Evolutionary conservation across 2,797 vertebrate genomes (phyloP).

Genomic region (Ceryle rudis): DNA sequence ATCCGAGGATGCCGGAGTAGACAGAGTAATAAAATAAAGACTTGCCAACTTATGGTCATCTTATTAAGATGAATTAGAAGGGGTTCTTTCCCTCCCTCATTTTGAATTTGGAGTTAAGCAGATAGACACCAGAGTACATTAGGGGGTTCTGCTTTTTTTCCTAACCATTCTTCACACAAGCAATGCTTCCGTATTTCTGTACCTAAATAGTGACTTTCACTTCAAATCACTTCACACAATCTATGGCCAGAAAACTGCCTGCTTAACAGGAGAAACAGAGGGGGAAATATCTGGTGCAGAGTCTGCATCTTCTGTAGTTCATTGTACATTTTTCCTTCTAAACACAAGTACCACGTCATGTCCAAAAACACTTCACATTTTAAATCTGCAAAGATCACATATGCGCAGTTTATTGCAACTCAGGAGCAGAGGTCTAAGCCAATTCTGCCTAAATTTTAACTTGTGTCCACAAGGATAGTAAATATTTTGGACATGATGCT

Average conservation of each 20-base stretch:
- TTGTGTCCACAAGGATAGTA: not conserved
- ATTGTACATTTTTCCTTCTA: not conserved
- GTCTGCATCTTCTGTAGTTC: not conserved
- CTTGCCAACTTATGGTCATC: not conserved
- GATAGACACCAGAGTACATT: not conserved
- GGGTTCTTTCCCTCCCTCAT: not conserved
- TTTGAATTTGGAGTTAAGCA: conserved; percentile 40
- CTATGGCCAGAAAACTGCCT: not conserved
- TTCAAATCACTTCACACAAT: not conserved
- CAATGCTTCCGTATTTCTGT: not conserved
- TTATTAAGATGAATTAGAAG: conserved; percentile 32
- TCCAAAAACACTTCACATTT: not conserved
- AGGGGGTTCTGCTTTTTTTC: not conserved
- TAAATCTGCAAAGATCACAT: not conserved
- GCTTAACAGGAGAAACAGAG: not conserved
- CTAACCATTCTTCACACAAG: not conserved
- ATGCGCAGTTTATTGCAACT: not conserved
- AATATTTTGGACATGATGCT: conserved; percentile 24
- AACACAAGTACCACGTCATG: not conserved
- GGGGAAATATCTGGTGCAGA: not conserved
- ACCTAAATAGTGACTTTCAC: not conserved
- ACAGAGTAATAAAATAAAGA: not conserved
- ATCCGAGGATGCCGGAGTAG: not conserved
- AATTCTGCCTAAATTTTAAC: not conserved
- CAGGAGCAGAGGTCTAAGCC: not conserved